Percentiles rank a stretch among this genome's conserved stretches.
Evolutionary conservation across 2,797 vertebrate genomes (phyloP).

Genomic region (Thaleichthys pacificus): DNA sequence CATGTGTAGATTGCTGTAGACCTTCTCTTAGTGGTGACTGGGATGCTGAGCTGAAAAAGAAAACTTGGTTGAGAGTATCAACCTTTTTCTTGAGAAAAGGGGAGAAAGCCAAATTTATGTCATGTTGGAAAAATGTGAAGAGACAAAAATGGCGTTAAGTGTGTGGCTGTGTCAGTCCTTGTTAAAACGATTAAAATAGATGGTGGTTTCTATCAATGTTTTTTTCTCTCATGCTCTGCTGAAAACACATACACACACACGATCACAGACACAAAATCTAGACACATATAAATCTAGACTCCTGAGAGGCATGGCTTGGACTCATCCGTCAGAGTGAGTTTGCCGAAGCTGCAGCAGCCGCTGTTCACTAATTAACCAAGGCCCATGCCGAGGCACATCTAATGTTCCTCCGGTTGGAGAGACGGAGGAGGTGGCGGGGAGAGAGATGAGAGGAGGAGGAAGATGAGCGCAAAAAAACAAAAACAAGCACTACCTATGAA

Average conservation of each 20-base stretch:
- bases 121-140: neutral
- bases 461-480: too few relatives aligned
- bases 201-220: neutral
- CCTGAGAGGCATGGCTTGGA: slow-evolving; percentile 49
- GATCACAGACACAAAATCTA: slow-evolving; percentile 40
- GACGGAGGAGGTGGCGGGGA: slow-evolving; percentile 2
- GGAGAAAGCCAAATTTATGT: neutral
- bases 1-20: neutral
- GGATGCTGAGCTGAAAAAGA: neutral
- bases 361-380: slow-evolving; percentile 68
- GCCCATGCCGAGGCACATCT: slow-evolving; percentile 53
- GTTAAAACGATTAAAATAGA: neutral
- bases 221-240: neutral
- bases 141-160: neutral
- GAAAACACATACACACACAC: neutral
- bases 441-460: slow-evolving; percentile 12
- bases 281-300: slow-evolving; percentile 56
- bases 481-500: too few relatives aligned
- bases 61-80: neutral
- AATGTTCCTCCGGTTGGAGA: slow-evolving; percentile 48
- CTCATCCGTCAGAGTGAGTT: slow-evolving; percentile 53
- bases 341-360: slow-evolving; percentile 38
- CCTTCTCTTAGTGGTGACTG: neutral
- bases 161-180: too few relatives aligned
- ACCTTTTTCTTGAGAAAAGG: neutral